Conservation (phyloP, 2,888 invertebrate genomes). For the Microctonus aethiopoides region DNA sequence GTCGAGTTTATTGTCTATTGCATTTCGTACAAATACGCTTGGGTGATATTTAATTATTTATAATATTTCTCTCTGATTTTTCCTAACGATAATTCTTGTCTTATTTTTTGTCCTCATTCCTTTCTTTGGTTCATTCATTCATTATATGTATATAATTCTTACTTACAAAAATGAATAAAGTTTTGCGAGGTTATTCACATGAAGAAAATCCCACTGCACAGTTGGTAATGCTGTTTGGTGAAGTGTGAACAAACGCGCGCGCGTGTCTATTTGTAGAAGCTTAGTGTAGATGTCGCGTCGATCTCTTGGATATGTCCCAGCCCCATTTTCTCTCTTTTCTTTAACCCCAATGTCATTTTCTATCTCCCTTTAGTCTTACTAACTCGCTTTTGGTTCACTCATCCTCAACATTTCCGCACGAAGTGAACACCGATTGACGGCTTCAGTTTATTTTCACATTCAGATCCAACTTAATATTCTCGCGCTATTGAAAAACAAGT, state of each 20-base stretch:
- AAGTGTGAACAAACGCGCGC: conserved; percentile 31
- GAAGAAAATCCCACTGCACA: neutral
- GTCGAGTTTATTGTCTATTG: conserved; percentile 57
- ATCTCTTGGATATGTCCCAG: conserved; percentile 14
- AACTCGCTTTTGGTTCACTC: neutral
- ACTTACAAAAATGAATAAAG: neutral
- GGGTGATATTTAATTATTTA: neutral
- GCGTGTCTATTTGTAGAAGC: conserved; percentile 19
- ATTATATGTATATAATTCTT: neutral
- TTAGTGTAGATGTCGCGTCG: conserved; percentile 34
- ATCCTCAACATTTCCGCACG: conserved; percentile 22
- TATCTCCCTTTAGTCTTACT: neutral
- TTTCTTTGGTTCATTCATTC: neutral
- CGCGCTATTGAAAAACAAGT: neutral
- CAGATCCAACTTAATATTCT: neutral
- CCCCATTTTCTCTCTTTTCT: conserved; percentile 10
- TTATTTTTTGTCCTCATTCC: conserved; percentile 4
- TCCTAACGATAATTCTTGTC: neutral
- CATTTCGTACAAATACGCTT: conserved; percentile 47
- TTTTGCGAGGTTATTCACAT: neutral
- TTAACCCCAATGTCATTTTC: neutral
- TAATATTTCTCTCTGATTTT: no score
- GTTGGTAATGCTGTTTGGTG: conserved; percentile 33
- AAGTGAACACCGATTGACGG: conserved; percentile 22
- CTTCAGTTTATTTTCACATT: conserved; percentile 12